phyloP scores from a whole-genome alignment of 1,140 invertebrate species.

The Lepidurus apus region DNA sequence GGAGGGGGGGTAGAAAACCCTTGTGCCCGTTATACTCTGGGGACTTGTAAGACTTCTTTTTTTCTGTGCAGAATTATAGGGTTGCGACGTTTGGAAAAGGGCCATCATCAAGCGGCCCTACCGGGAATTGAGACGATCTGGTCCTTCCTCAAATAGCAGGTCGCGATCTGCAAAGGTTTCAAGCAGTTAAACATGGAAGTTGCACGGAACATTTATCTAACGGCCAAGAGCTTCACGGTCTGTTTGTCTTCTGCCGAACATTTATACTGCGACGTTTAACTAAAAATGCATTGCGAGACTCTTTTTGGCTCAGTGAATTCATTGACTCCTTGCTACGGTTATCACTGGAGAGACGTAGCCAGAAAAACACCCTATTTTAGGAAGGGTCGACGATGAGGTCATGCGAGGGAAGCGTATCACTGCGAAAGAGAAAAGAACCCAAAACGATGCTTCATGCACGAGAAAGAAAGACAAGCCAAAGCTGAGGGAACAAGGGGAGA shows the following conservation, averaged over 20 bases:
- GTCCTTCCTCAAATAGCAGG: not conserved
- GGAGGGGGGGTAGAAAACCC: not conserved
- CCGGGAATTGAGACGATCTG: not conserved
- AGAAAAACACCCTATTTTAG: not conserved
- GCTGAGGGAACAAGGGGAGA: conserved; percentile 3
- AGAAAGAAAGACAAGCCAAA: conserved; percentile 4
- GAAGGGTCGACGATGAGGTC: conserved; percentile 7
- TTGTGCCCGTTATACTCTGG: not conserved
- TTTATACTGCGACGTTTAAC: not conserved
- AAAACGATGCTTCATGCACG: not conserved
- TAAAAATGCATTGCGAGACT: not conserved
- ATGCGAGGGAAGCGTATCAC: not conserved
- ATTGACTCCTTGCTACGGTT: not conserved
- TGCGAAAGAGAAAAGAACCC: not conserved
- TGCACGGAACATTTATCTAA: not conserved
- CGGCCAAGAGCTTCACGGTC: not conserved
- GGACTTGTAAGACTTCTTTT: not conserved
- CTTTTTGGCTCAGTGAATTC: not conserved
- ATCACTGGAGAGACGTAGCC: not conserved
- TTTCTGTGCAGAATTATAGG: not conserved
- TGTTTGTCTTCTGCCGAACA: not conserved
- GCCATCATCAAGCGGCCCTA: not conserved
- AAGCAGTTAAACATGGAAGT: not conserved
- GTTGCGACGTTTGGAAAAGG: not conserved
- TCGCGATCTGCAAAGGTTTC: not conserved